These are phyloP conservation scores for Molossus alvarezi DNA, from an alignment of 2,797 vertebrate genomes.

Conservation along the genomic window DNA sequence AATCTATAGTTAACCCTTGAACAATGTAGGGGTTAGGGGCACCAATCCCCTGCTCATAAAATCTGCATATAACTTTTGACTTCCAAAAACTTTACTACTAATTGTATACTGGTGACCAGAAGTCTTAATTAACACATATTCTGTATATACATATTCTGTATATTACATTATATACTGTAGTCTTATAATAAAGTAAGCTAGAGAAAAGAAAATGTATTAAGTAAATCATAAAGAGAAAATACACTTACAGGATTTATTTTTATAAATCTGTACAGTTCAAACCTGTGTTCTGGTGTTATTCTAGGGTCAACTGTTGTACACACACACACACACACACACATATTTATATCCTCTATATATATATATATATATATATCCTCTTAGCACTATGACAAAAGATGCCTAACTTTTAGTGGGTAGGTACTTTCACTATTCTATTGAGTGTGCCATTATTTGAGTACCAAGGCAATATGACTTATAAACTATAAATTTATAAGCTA, in stretches of 20 bases:
- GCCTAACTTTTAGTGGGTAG: background rate
- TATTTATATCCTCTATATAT: too few relatives aligned
- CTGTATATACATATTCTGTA: background rate
- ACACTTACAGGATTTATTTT: background rate
- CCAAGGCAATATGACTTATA: background rate
- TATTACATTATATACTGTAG: background rate
- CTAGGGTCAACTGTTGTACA: background rate
- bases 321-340: too few relatives aligned
- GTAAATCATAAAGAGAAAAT: background rate
- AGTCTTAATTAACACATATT: background rate
- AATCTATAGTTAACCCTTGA: background rate
- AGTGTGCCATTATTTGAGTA: slow-evolving; percentile 2
- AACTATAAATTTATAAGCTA: slow-evolving; percentile 20
- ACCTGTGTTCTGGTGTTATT: background rate
- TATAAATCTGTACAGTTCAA: background rate
- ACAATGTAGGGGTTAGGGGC: background rate
- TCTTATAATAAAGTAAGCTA: background rate
- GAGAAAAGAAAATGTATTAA: background rate
- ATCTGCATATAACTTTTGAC: background rate
- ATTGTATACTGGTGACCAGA: background rate
- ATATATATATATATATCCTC: background rate
- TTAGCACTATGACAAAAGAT: slow-evolving; percentile 45
- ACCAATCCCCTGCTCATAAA: background rate
- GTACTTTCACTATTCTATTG: background rate
- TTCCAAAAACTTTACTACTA: background rate